A percentile compares a stretch with the other conserved stretches of the same genome.
Evolutionary conservation across 2,888 invertebrate species (phyloP).

Genomic region (Nemapogon koenigi): DNA sequence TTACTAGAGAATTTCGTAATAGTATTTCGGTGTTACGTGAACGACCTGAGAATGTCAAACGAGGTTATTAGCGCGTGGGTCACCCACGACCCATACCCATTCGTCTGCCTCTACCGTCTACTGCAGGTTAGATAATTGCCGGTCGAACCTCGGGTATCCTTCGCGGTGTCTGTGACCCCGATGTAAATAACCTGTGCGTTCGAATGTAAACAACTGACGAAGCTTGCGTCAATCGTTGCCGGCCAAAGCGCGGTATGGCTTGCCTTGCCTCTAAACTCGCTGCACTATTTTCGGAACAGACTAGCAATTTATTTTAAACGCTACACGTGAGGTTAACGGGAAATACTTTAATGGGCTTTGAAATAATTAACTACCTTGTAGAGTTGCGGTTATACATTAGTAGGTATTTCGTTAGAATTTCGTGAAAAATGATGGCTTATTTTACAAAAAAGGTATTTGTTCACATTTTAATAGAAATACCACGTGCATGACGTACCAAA

Average conservation of each 20-base stretch:
- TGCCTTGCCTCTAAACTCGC: slow-evolving; percentile 13
- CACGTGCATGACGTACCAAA: slow-evolving; percentile 5
- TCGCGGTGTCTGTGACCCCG: slow-evolving; percentile 61
- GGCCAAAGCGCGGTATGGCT: slow-evolving; percentile 13
- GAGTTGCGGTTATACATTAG: too few species aligned
- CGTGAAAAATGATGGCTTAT: too few species aligned
- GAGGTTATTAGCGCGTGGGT: slow-evolving; percentile 53
- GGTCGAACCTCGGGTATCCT: slow-evolving; percentile 54
- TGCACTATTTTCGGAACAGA: slow-evolving; percentile 7
- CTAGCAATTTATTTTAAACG: not conserved
- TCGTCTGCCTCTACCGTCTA: slow-evolving; percentile 21
- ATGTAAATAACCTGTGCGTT: slow-evolving; percentile 60
- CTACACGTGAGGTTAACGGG: too few species aligned
- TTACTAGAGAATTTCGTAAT: slow-evolving; percentile 42
- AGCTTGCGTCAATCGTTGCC: slow-evolving; percentile 51
- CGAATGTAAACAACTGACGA: slow-evolving; percentile 56
- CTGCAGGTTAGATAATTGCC: slow-evolving; percentile 48
- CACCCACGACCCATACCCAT: slow-evolving; percentile 18
- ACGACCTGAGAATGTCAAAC: slow-evolving; percentile 53
- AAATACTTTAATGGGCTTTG: too few species aligned
- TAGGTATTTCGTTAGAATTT: not conserved
- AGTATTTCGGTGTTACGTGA: slow-evolving; percentile 51
- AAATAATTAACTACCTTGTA: too few species aligned
- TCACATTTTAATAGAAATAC: too few species aligned
- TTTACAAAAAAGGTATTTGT: too few species aligned